Conservation (phyloP, 2,888 invertebrate species). For the Eurois occulta region DNA sequence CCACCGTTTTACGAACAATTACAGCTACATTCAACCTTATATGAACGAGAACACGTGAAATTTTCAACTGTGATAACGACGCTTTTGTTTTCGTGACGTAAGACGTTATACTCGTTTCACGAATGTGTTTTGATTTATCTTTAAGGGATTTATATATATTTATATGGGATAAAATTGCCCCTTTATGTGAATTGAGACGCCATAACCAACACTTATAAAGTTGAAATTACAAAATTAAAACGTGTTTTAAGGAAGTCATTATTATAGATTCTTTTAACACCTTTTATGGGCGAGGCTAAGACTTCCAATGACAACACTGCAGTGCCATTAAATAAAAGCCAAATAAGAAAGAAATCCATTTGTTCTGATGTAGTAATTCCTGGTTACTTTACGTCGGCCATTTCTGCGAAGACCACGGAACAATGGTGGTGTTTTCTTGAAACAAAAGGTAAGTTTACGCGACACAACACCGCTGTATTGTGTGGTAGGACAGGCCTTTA, state of each 20-base stretch:
- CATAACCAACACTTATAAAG: background rate
- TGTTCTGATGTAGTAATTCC: conserved; percentile 66
- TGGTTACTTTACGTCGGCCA: conserved; percentile 64
- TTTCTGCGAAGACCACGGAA: conserved; percentile 66
- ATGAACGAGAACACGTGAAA: conserved; percentile 63
- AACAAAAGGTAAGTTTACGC: conserved; percentile 65
- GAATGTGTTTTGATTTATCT: conserved; percentile 41
- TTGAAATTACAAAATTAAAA: conserved; percentile 16
- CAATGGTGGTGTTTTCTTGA: conserved; percentile 69
- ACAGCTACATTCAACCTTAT: conserved; percentile 76
- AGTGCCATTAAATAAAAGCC: conserved; percentile 61
- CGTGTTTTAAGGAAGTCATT: background rate
- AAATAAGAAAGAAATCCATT: conserved; percentile 71
- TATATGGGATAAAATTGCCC: conserved; percentile 15
- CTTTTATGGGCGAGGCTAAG: background rate
- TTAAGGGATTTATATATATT: too few relatives aligned
- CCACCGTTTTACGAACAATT: conserved; percentile 84
- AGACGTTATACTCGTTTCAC: background rate
- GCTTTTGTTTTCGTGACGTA: conserved; percentile 42
- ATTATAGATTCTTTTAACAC: conserved; percentile 18
- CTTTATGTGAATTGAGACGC: background rate
- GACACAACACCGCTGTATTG: conserved; percentile 45
- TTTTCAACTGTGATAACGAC: conserved; percentile 51
- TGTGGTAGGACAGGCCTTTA: conserved; percentile 37
- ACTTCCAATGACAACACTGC: conserved; percentile 34